Conservation (phyloP, 2,888 invertebrate species). For the Pseudeuparius sepicola region DNA sequence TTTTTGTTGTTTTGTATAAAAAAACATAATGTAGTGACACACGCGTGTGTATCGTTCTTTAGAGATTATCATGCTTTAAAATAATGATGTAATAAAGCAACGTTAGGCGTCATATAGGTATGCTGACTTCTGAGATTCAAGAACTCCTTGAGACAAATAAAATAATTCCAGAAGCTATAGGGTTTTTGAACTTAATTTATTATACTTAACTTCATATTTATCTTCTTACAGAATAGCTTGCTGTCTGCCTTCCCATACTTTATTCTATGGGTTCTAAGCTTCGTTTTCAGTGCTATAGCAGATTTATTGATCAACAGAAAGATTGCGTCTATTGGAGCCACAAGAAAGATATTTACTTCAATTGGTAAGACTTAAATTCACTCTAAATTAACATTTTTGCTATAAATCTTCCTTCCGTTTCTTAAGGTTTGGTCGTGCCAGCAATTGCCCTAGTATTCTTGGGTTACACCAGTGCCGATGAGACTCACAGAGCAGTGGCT, state of each 20-base stretch:
- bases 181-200: too few species aligned
- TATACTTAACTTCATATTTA: too few species aligned
- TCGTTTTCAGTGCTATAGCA: constrained; percentile 57
- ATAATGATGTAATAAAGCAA: too few species aligned
- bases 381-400: not conserved
- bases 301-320: constrained; percentile 48
- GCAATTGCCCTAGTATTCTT: constrained; percentile 57
- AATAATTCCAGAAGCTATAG: too few species aligned
- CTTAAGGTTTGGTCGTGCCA: constrained; percentile 43
- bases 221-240: constrained; percentile 49
- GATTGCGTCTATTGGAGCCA: constrained; percentile 28
- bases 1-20: too few species aligned
- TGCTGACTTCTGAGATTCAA: too few species aligned
- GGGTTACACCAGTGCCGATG: constrained; percentile 39
- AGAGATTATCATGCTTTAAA: too few species aligned
- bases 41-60: too few species aligned
- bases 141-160: too few species aligned
- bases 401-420: constrained; percentile 31
- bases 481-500: constrained; percentile 49
- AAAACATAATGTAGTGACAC: too few species aligned
- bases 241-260: constrained; percentile 65
- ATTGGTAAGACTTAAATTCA: constrained; percentile 30
- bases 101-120: too few species aligned
- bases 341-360: constrained; percentile 26
- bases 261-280: constrained; percentile 60